These are phyloP conservation scores for Chironomus tentans DNA, from an alignment of 2,888 invertebrate genomes.

Conservation along the genomic window DNA sequence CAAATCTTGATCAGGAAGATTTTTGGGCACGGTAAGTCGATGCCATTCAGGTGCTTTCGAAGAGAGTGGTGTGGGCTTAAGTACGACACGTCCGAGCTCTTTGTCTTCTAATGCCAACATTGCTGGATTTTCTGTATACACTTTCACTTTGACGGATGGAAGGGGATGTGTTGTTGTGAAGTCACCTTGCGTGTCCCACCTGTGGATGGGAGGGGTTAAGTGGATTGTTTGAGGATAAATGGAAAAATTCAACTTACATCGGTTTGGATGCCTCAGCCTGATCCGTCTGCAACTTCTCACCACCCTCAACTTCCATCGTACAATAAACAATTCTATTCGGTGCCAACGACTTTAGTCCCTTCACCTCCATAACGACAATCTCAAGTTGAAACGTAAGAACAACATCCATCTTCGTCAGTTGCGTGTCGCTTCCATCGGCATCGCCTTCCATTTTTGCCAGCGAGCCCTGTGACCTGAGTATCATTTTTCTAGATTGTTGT, in stretches of 20 bases:
- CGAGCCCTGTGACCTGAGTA: constrained; percentile 77
- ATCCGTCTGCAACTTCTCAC: constrained; percentile 97
- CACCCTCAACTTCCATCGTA: constrained; percentile 99
- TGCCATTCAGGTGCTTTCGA: constrained; percentile 96
- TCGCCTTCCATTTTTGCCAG: constrained; percentile 89
- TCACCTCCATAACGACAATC: constrained; percentile 99
- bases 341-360: constrained; percentile 91
- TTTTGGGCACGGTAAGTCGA: constrained; percentile 92
- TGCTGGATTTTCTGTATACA: constrained; percentile 95
- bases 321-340: constrained; percentile 98
- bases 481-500: constrained; percentile 37
- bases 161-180: constrained; percentile 96
- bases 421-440: constrained; percentile 90
- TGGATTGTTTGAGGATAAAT: too few relatives aligned
- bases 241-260: constrained; percentile 66
- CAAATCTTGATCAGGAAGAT: constrained; percentile 88
- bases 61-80: constrained; percentile 78
- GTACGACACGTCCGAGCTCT: constrained; percentile 87
- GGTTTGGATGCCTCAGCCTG: constrained; percentile 99
- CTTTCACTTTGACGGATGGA: constrained; percentile 94
- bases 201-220: constrained; percentile 40
- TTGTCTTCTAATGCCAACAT: constrained; percentile 98
- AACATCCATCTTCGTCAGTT: constrained; percentile 96
- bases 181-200: constrained; percentile 99
- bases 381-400: constrained; percentile 94